A percentile compares a stretch with the other conserved stretches of the same genome.
Conservation (phyloP, 2,797 vertebrate genomes). For the Silurus aristotelis region DNA sequence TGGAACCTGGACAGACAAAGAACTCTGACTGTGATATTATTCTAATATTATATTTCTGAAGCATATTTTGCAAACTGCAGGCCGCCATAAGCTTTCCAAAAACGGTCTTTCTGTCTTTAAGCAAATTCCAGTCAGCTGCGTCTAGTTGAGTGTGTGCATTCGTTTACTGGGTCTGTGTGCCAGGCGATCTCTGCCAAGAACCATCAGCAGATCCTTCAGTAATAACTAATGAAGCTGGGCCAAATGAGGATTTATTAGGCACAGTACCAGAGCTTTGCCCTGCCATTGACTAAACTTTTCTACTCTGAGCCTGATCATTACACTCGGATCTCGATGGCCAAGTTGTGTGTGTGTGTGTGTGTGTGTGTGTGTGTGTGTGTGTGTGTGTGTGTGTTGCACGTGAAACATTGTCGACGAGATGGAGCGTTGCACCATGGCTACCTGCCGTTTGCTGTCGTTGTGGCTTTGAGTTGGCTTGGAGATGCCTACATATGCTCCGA, state of each 20-base stretch:
- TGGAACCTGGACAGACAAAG: neutral
- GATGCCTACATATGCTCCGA: neutral
- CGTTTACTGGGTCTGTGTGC: conserved; percentile 9
- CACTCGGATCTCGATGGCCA: neutral
- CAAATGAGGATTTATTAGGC: conserved; percentile 42
- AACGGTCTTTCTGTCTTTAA: neutral
- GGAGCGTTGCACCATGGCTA: neutral
- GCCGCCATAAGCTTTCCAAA: conserved; percentile 5
- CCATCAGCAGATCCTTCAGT: conserved; percentile 25
- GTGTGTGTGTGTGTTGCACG: neutral
- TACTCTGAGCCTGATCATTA: conserved; percentile 4
- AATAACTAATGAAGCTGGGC: conserved; percentile 25
- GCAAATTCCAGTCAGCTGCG: conserved; percentile 23
- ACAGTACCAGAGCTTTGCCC: conserved; percentile 5
- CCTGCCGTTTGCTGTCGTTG: neutral
- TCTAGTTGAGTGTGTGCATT: conserved; percentile 28
- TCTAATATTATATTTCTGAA: too few species aligned
- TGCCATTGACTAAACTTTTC: conserved; percentile 20
- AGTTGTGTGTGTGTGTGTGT: neutral
- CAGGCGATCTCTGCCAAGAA: conserved; percentile 13
- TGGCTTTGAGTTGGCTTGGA: conserved; percentile 4
- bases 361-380: neutral
- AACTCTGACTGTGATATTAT: neutral
- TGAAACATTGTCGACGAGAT: neutral
- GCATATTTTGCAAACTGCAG: neutral